Percentiles rank a stretch among this genome's conserved stretches.
phyloP scores from a whole-genome alignment of 2,888 invertebrate genomes.

The Phalangium opilio region DNA sequence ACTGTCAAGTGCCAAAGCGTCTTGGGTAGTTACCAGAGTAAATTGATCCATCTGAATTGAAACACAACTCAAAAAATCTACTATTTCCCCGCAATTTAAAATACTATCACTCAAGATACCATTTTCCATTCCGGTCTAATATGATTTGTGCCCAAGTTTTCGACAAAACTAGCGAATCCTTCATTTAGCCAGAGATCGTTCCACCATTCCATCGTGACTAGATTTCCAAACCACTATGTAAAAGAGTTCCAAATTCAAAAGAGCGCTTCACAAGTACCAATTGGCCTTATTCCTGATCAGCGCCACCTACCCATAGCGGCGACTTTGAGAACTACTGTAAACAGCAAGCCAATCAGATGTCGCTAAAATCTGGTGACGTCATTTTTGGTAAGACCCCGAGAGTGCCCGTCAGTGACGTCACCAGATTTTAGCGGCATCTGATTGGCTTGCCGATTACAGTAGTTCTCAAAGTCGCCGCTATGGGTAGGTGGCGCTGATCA shows the following conservation, averaged over 20 bases:
- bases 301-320: no score
- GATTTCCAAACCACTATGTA: conserved; percentile 21
- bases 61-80: conserved; percentile 32
- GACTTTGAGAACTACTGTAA: no score
- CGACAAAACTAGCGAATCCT: conserved; percentile 40
- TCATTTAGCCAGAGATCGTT: conserved; percentile 67
- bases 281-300: no score
- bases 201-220: conserved; percentile 26
- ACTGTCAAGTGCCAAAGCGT: conserved; percentile 50
- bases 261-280: background rate
- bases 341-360: no score
- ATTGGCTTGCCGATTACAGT: no score
- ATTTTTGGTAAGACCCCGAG: no score
- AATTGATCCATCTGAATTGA: conserved; percentile 55
- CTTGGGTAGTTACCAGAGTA: conserved; percentile 49
- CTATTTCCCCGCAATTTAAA: background rate
- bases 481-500: no score
- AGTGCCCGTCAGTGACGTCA: no score
- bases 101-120: conserved; percentile 10
- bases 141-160: conserved; percentile 50
- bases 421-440: no score
- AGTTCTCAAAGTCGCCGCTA: no score
- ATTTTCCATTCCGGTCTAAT: conserved; percentile 53
- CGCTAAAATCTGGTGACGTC: no score
- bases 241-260: no score